Evolutionary conservation across 2,797 vertebrate genomes (phyloP).

Genomic region (Hoplostethus mediterraneus): DNA sequence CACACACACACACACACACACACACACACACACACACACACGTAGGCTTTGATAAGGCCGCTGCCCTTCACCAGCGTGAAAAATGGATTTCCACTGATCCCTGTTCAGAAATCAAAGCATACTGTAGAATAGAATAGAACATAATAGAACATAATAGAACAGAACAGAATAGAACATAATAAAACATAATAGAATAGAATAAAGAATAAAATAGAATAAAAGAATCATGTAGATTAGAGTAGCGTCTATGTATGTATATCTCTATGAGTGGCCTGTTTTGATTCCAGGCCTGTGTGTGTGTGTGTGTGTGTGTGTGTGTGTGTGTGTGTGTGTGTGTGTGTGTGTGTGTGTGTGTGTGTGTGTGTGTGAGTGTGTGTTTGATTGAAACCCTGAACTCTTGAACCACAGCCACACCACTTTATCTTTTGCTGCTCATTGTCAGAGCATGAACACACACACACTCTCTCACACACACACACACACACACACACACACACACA

Average conservation of each 20-base stretch:
- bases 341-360: neutral
- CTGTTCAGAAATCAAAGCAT: too few relatives aligned
- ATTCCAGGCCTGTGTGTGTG: neutral
- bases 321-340: slow-evolving; percentile 17
- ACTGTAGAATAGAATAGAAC: neutral
- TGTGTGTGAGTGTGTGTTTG: slow-evolving; percentile 23
- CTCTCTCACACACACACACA: too few relatives aligned
- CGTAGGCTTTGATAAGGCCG: neutral
- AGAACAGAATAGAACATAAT: too few relatives aligned
- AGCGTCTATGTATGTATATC: neutral
- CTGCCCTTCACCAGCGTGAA: neutral
- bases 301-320: slow-evolving; percentile 21
- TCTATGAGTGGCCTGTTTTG: neutral
- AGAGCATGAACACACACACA: slow-evolving; percentile 27
- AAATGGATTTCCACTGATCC: neutral
- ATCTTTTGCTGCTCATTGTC: slow-evolving; percentile 54
- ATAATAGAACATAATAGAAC: neutral
- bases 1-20: slow-evolving; percentile 7
- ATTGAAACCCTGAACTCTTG: slow-evolving; percentile 64
- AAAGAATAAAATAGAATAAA: neutral
- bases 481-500: slow-evolving; percentile 1
- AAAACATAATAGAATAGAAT: neutral
- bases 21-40: slow-evolving; percentile 9
- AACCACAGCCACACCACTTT: slow-evolving; percentile 58
- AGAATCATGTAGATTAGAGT: neutral